These are phyloP conservation scores for Danaus plexippus DNA, from an alignment of 1,140 invertebrate species.

Conservation along the genomic window DNA sequence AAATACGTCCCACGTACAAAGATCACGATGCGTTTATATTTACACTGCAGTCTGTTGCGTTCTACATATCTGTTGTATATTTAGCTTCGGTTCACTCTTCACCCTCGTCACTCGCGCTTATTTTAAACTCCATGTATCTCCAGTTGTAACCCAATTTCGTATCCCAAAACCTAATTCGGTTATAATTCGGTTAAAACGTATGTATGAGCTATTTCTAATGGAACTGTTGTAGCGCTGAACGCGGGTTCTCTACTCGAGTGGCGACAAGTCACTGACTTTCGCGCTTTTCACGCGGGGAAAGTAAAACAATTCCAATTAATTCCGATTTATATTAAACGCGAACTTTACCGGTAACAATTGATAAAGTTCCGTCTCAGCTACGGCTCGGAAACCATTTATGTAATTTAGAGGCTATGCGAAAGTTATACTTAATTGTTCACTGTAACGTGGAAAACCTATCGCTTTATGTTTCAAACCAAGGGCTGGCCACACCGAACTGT, in stretches of 20 bases:
- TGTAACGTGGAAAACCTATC: neutral
- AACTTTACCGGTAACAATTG: conserved; percentile 18
- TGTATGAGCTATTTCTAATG: conserved; percentile 3
- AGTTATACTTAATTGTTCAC: too few relatives aligned
- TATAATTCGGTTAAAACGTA: conserved; percentile 1
- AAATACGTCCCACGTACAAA: conserved; percentile 42
- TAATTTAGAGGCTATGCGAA: too few relatives aligned
- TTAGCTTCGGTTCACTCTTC: conserved; percentile 61
- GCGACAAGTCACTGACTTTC: conserved; percentile 49
- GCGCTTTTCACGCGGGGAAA: conserved; percentile 59
- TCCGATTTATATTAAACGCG: conserved; percentile 35
- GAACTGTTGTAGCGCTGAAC: conserved; percentile 14
- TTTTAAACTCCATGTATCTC: conserved; percentile 35
- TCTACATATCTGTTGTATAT: conserved; percentile 63
- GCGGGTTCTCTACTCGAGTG: conserved; percentile 29
- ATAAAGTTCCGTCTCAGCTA: conserved; percentile 1
- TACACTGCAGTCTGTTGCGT: conserved; percentile 49
- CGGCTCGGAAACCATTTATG: too few relatives aligned
- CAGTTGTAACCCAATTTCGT: conserved; percentile 30
- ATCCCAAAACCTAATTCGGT: conserved; percentile 13
- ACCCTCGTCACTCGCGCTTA: conserved; percentile 59
- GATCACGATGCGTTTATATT: conserved; percentile 37
- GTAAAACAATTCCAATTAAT: conserved; percentile 50
- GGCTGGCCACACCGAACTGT: neutral
- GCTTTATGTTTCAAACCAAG: neutral